Percentiles rank a stretch among this genome's conserved stretches.
Evolutionary conservation across 2,888 invertebrate genomes (phyloP).

Genomic region (Drosophila melanosoma): DNA sequence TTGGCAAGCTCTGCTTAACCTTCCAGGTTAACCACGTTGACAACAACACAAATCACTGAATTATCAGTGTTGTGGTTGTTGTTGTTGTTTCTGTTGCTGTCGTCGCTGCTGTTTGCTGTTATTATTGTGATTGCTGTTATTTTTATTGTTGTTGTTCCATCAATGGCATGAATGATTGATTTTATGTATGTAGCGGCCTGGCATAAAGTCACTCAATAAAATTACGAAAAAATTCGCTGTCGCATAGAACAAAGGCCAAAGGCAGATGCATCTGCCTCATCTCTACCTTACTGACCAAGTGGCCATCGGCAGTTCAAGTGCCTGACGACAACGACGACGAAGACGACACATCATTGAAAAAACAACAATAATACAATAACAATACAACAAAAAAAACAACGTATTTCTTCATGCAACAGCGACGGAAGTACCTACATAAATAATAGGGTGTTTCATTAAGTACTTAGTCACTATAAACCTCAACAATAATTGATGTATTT

Average conservation of each 20-base stretch:
- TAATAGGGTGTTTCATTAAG: constrained; percentile 50
- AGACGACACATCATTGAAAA: constrained; percentile 55
- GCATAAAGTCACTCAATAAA: constrained; percentile 79
- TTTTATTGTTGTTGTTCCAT: constrained; percentile 28
- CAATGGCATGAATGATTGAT: constrained; percentile 70
- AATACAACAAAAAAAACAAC: constrained; percentile 19
- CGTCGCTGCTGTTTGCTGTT: constrained; percentile 4
- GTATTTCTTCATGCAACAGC: constrained; percentile 64
- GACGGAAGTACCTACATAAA: constrained; percentile 61
- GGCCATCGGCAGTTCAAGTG: constrained; percentile 60
- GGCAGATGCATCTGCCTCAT: constrained; percentile 61
- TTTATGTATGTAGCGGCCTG: constrained; percentile 74
- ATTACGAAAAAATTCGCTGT: constrained; percentile 74
- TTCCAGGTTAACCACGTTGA: constrained; percentile 55
- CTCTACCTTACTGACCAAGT: constrained; percentile 71
- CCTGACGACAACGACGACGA: constrained; percentile 33
- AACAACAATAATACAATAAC: constrained; percentile 18
- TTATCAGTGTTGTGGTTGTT: constrained; percentile 47
- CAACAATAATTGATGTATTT: background rate
- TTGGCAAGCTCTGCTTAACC: constrained; percentile 55
- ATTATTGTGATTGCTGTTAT: constrained; percentile 25
- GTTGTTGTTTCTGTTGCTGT: constrained; percentile 12
- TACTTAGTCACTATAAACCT: constrained; percentile 30
- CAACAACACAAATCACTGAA: constrained; percentile 50
- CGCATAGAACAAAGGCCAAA: constrained; percentile 70